Evolutionary conservation across 2,797 vertebrate species (phyloP).

Genomic region (Pteropus rufus): DNA sequence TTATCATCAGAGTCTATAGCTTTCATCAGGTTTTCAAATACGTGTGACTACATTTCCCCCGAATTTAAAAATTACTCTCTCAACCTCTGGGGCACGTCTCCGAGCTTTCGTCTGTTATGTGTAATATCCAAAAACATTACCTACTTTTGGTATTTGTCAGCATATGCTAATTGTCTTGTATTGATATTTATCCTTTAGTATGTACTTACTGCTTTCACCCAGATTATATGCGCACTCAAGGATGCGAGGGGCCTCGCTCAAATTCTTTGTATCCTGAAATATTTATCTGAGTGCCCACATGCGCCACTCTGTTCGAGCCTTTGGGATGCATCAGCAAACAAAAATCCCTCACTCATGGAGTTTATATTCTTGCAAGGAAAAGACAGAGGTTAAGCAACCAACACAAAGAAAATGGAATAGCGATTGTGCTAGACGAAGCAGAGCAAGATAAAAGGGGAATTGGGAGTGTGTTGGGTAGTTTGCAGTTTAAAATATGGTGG

Average conservation of each 20-base stretch:
- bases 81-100: neutral
- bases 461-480: neutral
- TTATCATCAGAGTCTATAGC: neutral
- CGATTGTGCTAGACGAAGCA: neutral
- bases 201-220: neutral
- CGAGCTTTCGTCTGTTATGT: neutral
- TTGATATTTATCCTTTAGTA: neutral
- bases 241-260: neutral
- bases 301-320: neutral
- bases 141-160: neutral
- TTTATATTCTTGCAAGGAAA: neutral
- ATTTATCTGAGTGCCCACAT: neutral
- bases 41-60: neutral
- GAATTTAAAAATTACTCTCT: neutral
- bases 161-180: neutral
- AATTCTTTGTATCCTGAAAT: neutral
- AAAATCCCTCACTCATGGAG: neutral
- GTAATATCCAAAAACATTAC: neutral
- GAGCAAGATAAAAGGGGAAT: neutral
- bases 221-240: neutral
- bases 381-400: neutral
- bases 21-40: conserved; percentile 2
- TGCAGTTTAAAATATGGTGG: neutral
- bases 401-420: neutral
- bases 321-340: neutral